Evolutionary conservation across 2,888 invertebrate genomes (phyloP).

Genomic region (Hecatera dysodea): DNA sequence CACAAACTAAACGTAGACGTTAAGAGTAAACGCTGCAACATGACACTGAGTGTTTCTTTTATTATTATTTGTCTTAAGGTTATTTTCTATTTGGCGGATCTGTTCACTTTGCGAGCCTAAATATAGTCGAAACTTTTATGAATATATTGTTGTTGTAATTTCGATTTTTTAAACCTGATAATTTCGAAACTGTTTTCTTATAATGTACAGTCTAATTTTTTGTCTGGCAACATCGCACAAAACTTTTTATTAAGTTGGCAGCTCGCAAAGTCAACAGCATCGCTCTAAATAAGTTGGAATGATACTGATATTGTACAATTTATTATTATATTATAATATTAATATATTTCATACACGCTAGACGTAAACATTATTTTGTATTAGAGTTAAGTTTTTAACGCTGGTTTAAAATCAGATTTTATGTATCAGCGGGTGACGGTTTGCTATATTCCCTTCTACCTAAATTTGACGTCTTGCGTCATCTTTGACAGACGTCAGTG

Average conservation of each 20-base stretch:
- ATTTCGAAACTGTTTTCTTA: slow-evolving; percentile 10
- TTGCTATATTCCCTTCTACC: slow-evolving; percentile 67
- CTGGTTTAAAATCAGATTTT: slow-evolving; percentile 86
- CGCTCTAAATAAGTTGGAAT: slow-evolving; percentile 71
- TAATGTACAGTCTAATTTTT: slow-evolving; percentile 21
- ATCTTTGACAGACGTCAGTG: not conserved
- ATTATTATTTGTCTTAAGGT: slow-evolving; percentile 66
- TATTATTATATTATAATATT: slow-evolving; percentile 75
- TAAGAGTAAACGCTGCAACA: slow-evolving; percentile 74
- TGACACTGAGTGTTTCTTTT: slow-evolving; percentile 80
- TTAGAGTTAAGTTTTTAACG: slow-evolving; percentile 80
- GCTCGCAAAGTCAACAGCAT: slow-evolving; percentile 53
- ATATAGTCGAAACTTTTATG: slow-evolving; percentile 39
- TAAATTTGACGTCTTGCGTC: not conserved
- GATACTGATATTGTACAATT: slow-evolving; percentile 88
- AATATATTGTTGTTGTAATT: slow-evolving; percentile 50
- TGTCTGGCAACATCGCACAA: slow-evolving; percentile 57
- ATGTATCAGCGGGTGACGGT: slow-evolving; percentile 51
- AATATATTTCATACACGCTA: slow-evolving; percentile 86
- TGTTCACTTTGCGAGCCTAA: slow-evolving; percentile 62
- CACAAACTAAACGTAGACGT: slow-evolving; percentile 74
- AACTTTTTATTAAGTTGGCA: slow-evolving; percentile 25
- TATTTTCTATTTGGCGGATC: slow-evolving; percentile 58
- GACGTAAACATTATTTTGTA: slow-evolving; percentile 80
- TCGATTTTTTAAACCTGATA: slow-evolving; percentile 1